Evolutionary conservation across 2,888 invertebrate genomes (phyloP), one percentile per base, ranked within the genome.

Genomic region (Erebia ligea): DNA sequence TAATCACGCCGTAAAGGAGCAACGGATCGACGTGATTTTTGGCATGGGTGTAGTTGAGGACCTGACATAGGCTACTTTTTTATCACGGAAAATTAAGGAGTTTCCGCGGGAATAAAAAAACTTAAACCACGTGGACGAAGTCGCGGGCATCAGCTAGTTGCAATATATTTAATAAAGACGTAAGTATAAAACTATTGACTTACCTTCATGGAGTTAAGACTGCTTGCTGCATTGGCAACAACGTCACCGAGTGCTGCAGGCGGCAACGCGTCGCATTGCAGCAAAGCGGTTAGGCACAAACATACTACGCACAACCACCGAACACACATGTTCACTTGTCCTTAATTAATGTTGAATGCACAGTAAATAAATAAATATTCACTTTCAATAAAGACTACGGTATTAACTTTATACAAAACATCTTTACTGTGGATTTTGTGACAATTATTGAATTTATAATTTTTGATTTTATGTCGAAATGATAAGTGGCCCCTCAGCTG

Each of bases 171-270:
- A n/a, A n/a, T 34, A 6, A 34, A 34, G 34, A 6, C 2, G 34
- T 34, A 34, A 34, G 6, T 34, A 34, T 52, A 11, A 62, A 3
- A 48, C 9, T 5, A 62, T 6, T 2, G 19, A 61, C 76, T 81
- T 82, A 93, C 94, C 89, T 93, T 93, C 92, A 94, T 93, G 67
- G 92, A 92, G 77, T 93, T 94, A 75, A 94, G 88, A 71, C 92
- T 91, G 64, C 85, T 90, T 1, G 93, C 94, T 1, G 94, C 93
- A 70, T 93, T 94, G 58, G 88, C 87, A 63, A 93, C 92, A 52
- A 92, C 93, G 68, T 93, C 94, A 0, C 94, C 94, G 1, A 94
- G 83, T 5, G 93, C 89, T 1, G 94, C 93, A 0, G 94, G 94
- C 48, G 93, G 93, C 68, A 93, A 79, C 34, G 91, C 91, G 45